phyloP scores from a whole-genome alignment of 2,113 vertebrate genomes.

The Coregonus clupeaformis region DNA sequence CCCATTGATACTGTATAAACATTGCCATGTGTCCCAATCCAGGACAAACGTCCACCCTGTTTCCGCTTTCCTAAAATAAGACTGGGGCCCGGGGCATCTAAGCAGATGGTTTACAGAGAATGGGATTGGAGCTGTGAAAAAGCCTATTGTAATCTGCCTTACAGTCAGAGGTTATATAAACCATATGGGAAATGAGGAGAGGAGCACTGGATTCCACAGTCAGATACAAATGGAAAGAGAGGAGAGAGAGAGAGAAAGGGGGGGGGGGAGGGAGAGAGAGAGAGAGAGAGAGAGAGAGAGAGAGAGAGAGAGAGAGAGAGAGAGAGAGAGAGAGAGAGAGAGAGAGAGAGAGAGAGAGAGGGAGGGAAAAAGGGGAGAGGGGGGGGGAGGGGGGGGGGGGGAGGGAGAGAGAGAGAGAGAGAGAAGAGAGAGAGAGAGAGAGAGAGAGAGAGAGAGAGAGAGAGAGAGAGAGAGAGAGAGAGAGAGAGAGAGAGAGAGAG shows the following conservation, averaged over 20 bases:
- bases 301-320: too few relatives aligned
- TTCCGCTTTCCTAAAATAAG: conserved; percentile 12
- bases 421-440: too few relatives aligned
- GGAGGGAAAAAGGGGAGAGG: too few relatives aligned
- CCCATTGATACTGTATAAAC: neutral
- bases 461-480: too few relatives aligned
- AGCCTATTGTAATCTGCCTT: conserved; percentile 28
- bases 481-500: too few relatives aligned
- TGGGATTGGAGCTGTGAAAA: conserved; percentile 42
- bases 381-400: too few relatives aligned
- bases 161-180: conserved; percentile 36
- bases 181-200: conserved; percentile 50
- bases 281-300: too few relatives aligned
- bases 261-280: too few relatives aligned
- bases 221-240: conserved; percentile 52
- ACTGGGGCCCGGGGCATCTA: conserved; percentile 41
- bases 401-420: too few relatives aligned
- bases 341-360: too few relatives aligned
- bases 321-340: too few relatives aligned
- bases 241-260: conserved; percentile 35
- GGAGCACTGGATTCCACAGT: conserved; percentile 37
- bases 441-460: too few relatives aligned
- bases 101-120: conserved; percentile 58
- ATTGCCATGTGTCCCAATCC: neutral
- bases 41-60: conserved; percentile 17